phyloP scores from a whole-genome alignment of 2,113 vertebrate genomes.

The Callorhinus ursinus region DNA sequence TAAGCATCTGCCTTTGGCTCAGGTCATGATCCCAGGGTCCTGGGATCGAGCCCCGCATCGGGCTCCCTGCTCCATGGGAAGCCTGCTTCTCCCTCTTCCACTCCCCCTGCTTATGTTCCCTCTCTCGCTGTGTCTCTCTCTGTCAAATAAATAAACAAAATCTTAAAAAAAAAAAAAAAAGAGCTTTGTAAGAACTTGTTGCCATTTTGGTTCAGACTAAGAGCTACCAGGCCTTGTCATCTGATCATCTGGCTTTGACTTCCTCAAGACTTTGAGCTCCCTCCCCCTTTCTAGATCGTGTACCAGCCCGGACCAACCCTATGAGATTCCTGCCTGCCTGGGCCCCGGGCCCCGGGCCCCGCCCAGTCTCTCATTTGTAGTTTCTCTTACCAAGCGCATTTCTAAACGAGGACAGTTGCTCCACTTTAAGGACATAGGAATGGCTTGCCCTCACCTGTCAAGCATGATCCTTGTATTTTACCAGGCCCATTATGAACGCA shows the following conservation, averaged over 20 bases:
- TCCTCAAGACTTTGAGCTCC: background rate
- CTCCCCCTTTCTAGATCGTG: too few relatives aligned
- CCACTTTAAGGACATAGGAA: conserved; percentile 91
- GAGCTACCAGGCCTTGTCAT: background rate
- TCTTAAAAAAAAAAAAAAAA: too few relatives aligned
- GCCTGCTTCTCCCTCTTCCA: too few relatives aligned
- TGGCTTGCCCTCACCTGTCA: conserved; percentile 94
- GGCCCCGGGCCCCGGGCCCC: conserved; percentile 54
- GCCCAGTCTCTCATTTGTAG: conserved; percentile 85
- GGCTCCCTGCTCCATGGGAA: too few relatives aligned
- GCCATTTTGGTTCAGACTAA: background rate
- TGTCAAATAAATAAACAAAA: too few relatives aligned
- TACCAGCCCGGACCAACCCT: background rate
- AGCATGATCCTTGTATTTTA: conserved; percentile 93
- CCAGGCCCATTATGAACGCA: conserved; percentile 95
- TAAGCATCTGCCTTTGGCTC: too few relatives aligned
- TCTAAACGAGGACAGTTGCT: conserved; percentile 88
- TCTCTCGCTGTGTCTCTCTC: too few relatives aligned
- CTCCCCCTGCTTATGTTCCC: too few relatives aligned
- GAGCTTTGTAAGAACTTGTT: background rate
- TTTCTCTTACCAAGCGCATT: conserved; percentile 85
- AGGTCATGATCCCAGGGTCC: too few relatives aligned
- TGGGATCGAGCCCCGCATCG: too few relatives aligned
- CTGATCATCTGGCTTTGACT: background rate
- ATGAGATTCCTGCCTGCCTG: background rate